A percentile compares a stretch with the other conserved stretches of the same genome.
Conservation (phyloP, 1,140 invertebrate species). For the Triops cancriformis region DNA sequence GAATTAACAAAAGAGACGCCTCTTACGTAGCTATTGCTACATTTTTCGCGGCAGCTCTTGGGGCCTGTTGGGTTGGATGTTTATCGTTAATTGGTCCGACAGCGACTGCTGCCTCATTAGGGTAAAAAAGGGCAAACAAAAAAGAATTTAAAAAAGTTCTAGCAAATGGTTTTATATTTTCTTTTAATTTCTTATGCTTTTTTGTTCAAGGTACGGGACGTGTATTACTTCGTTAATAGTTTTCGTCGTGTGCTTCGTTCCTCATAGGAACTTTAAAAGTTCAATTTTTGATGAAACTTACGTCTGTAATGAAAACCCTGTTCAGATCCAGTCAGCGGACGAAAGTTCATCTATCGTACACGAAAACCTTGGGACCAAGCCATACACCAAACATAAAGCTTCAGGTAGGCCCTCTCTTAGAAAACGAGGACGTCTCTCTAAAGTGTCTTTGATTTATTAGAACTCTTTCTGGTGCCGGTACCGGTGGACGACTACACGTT, state of each 20-base stretch:
- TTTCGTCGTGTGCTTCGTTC: not conserved
- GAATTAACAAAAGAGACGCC: not conserved
- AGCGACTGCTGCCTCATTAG: not conserved
- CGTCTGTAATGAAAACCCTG: not conserved
- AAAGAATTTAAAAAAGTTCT: no score
- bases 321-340: not conserved
- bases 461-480: not conserved
- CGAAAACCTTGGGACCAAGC: not conserved
- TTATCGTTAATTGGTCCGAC: not conserved
- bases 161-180: no score
- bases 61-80: not conserved
- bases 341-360: constrained; percentile 13
- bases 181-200: no score
- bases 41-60: not conserved
- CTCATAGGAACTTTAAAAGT: not conserved
- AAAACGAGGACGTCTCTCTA: not conserved
- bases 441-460: not conserved
- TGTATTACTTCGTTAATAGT: not conserved
- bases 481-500: not conserved
- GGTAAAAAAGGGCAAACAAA: no score
- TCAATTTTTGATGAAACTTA: not conserved
- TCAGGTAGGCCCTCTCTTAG: not conserved
- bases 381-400: not conserved
- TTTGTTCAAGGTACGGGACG: not conserved
- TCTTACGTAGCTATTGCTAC: not conserved